Evolutionary conservation across 2,888 invertebrate genomes (phyloP), one percentile per base, ranked within the genome.

Genomic region (Chrysolina haemoptera): DNA sequence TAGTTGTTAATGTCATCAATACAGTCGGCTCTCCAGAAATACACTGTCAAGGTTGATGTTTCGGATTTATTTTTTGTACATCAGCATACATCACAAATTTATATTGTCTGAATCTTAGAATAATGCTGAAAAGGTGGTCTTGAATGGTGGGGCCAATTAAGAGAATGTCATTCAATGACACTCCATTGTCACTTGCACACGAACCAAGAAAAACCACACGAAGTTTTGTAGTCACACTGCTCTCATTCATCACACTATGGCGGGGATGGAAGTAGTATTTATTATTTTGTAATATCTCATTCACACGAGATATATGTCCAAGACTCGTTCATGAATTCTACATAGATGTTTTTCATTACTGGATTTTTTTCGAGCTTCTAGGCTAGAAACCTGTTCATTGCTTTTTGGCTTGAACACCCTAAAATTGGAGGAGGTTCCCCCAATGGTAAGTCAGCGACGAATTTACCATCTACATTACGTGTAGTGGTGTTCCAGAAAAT

Each of bases 151-250:
- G 72, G 14, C 72, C 72, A 16, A 68, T 68, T 10, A 72, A 20
- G 20, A 59, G 62, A 62, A 50, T 59, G 18, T 72, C 72, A 62
- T 72, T 72, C 18, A 68, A 22, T 72, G 46, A 73, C 0, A 50
- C 10, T 2, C 68, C 68, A 53, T n/a, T 68, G 14, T 18, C 16
- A 22, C 59, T 22, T 88, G 89, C 89, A 88, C 89, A 90, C 12
- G 63, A 63, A 3, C 5, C 63, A 16, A 40, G 41, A 18, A 20
- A 62, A 62, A 27, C 27, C 22, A 62, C 18, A n/a, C 16, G 20
- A 53, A 10, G 16, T 53, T 53, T 11, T 10, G 16, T 16, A 5
- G 27, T 27, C 27, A 27, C 27, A 27, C 27, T 27, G 27, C 27
- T 43, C 12, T 43, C 43, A 43, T 43, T 43, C 9, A 6, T 12